Evolutionary conservation across 2,113 vertebrate species (phyloP), one percentile per base, ranked within the genome.

Genomic region (Castor canadensis): DNA sequence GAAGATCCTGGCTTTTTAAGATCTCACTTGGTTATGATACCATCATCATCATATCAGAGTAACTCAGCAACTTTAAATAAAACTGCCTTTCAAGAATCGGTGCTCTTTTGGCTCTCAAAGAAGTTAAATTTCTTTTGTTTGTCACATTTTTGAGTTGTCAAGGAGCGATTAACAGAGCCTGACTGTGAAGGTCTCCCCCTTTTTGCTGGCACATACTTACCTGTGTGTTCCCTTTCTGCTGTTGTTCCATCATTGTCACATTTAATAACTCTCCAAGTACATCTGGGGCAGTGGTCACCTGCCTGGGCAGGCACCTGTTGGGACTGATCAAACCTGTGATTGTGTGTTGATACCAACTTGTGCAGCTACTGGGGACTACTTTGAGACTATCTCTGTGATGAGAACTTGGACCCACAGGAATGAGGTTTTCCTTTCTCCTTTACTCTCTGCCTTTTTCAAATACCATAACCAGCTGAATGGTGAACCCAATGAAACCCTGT

Each of bases 21-120:
- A 69, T 72, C 40, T 93, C 60, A 64, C 45, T 76, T 94, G 40
- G 80, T 87, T 32, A 58, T 49, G 45, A 87, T 38, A 62, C n/a
- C n/a, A n/a, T 30, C 6, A 9, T 54, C 11, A 67, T 22, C 2
- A 0, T 88, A 76, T 43, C 47, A 77, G 52, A 92, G 69, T 17
- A 67, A 88, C 19, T 9, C n/a, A 35, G 47, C 24, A 67, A 84
- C 87, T 66, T 69, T n/a, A 73, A 96, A 58, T 52, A 28, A 72
- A 52, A 79, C 6, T 7, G 40, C 43, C 47, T 17, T 73, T 10
- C 2, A 20, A 81, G 45, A 17, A 79, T 7, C 38, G 22, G 58
- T 3, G 22, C 40, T 64, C 28, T 52, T 84, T 54, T 16, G 30
- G 32, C 13, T 6, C 12, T 1, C 12, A 73, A 83, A 47, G 75